phyloP scores from a whole-genome alignment of 1,140 invertebrate genomes.

The Bilobella aurantiaca region DNA sequence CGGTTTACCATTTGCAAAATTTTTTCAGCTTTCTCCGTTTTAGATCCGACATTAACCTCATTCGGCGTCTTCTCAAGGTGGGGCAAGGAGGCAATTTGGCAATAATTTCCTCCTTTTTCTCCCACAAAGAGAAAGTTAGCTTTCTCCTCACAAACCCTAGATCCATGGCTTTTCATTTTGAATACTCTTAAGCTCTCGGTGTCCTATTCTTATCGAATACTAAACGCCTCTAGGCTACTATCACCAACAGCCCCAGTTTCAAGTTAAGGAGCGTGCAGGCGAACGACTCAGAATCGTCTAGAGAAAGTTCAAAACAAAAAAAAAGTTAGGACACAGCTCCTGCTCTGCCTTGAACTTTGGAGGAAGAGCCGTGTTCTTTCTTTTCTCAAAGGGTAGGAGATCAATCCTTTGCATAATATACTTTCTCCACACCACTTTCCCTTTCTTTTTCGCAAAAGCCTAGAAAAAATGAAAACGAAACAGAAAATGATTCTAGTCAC shows the following conservation, averaged over 20 bases:
- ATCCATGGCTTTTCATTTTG: background rate
- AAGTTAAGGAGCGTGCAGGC: background rate
- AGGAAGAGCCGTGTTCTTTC: background rate
- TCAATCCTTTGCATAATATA: constrained; percentile 5
- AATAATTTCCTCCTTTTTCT: too few species aligned
- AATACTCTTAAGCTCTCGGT: background rate
- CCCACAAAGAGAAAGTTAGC: background rate
- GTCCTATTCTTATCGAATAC: constrained; percentile 6
- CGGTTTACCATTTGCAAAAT: too few species aligned
- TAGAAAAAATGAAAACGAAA: background rate
- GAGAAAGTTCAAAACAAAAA: constrained; percentile 8
- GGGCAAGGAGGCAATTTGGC: too few species aligned
- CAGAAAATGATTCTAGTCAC: background rate
- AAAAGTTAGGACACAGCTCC: background rate
- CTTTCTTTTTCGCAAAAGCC: background rate
- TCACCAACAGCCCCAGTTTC: background rate
- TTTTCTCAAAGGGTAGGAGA: background rate
- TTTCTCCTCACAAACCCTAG: background rate
- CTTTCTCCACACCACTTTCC: background rate
- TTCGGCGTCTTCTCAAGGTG: too few species aligned
- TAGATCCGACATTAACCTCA: too few species aligned
- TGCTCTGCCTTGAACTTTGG: background rate
- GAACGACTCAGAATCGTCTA: too few species aligned
- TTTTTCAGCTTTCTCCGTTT: too few species aligned
- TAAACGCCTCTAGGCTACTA: background rate